Conservation (phyloP, 2,113 vertebrate species). For the Amblyopsis rosae region DNA sequence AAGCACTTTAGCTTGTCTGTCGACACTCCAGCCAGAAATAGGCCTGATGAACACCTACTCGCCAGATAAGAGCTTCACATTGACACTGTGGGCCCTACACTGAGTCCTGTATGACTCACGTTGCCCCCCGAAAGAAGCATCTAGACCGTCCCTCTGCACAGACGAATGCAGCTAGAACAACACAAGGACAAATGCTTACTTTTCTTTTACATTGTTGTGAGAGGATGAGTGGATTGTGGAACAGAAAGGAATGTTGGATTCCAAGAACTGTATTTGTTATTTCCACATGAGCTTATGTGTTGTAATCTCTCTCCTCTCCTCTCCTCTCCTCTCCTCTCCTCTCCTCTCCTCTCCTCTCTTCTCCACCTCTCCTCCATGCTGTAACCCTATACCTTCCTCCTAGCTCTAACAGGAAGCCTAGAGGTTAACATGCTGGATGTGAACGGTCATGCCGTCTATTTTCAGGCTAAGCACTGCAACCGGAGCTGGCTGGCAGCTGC, state of each 20-base stretch:
- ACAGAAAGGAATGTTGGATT: background rate
- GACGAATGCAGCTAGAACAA: background rate
- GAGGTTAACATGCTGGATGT: constrained; percentile 51
- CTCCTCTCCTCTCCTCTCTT: background rate
- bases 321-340: background rate
- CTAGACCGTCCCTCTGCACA: background rate
- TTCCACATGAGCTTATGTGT: background rate
- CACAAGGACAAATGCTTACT: background rate
- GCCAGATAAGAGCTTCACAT: constrained; percentile 63
- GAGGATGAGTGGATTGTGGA: background rate
- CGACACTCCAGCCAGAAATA: constrained; percentile 65
- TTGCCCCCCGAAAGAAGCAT: constrained; percentile 14
- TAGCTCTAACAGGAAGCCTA: constrained; percentile 61
- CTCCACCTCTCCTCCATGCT: background rate
- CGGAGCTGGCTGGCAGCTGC: constrained; percentile 63
- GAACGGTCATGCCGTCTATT: constrained; percentile 65
- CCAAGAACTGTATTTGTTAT: background rate
- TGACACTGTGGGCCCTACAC: constrained; percentile 30
- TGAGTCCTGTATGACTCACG: constrained; percentile 50
- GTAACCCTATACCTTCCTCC: constrained; percentile 30
- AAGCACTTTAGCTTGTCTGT: constrained; percentile 59
- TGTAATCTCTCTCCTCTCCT: background rate
- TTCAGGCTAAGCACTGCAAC: constrained; percentile 63
- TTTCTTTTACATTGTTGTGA: constrained; percentile 1
- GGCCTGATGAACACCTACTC: constrained; percentile 66